phyloP scores from a whole-genome alignment of 2,888 invertebrate genomes.

The Himalopsyche tibetana region DNA sequence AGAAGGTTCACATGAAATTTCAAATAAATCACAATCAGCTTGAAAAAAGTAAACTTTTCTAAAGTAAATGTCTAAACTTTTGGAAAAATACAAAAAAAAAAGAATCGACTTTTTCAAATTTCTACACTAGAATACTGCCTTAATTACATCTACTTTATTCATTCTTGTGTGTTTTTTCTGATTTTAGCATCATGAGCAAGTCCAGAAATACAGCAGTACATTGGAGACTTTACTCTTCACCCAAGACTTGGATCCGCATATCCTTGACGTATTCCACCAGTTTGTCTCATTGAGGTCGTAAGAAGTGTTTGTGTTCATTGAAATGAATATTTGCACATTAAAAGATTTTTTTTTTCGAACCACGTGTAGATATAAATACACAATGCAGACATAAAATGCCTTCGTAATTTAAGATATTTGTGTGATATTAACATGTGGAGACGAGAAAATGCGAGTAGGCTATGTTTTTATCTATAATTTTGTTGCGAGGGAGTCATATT shows the following conservation, averaged over 20 bases:
- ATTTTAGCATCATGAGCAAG: conserved; percentile 97
- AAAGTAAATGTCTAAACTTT: too few relatives aligned
- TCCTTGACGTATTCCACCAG: conserved; percentile 97
- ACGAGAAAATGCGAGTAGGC: conserved; percentile 44
- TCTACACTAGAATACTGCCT: neutral
- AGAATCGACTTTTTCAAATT: too few relatives aligned
- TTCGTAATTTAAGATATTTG: neutral
- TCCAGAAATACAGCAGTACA: conserved; percentile 96
- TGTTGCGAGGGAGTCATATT: too few relatives aligned
- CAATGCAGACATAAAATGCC: neutral
- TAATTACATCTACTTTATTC: neutral
- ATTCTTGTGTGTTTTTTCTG: conserved; percentile 64
- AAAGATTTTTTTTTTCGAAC: conserved; percentile 34
- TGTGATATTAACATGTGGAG: conserved; percentile 57
- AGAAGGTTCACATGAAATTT: too few relatives aligned
- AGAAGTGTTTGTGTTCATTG: conserved; percentile 67
- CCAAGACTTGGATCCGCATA: conserved; percentile 96
- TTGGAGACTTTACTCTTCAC: conserved; percentile 97
- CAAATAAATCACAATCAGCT: too few relatives aligned
- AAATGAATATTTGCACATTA: conserved; percentile 66
- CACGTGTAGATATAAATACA: neutral
- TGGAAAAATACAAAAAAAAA: too few relatives aligned
- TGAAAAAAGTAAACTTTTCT: too few relatives aligned
- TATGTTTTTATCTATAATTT: too few relatives aligned
- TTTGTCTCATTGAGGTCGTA: conserved; percentile 93